phyloP scores from a whole-genome alignment of 2,113 vertebrate species.

The Ifrita kowaldi region DNA sequence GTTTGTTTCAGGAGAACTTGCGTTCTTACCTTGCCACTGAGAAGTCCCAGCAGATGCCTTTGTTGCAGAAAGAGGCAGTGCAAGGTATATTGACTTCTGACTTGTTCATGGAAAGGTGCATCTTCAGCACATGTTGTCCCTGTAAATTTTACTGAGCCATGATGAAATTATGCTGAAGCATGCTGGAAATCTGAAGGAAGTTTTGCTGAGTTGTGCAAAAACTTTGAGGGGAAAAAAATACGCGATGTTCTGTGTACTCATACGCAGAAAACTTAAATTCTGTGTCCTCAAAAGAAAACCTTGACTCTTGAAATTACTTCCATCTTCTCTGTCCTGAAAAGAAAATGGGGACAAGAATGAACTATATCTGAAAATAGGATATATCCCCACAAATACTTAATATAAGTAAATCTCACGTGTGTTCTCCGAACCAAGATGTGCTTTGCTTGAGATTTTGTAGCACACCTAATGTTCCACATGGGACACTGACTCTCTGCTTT shows the following conservation, averaged over 20 bases:
- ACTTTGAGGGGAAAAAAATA: neutral
- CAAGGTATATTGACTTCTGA: constrained; percentile 78
- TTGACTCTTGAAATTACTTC: neutral
- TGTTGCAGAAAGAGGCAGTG: constrained; percentile 75
- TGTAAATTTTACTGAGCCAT: neutral
- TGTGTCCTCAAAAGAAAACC: neutral
- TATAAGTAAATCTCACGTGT: neutral
- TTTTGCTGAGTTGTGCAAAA: neutral
- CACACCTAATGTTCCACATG: neutral
- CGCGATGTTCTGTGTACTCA: neutral
- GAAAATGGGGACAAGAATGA: neutral
- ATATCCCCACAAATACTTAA: neutral
- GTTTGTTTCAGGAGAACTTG: constrained; percentile 65
- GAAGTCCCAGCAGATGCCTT: constrained; percentile 57
- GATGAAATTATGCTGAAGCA: neutral
- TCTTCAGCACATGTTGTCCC: constrained; percentile 17
- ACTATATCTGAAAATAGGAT: neutral
- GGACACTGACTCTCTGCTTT: neutral
- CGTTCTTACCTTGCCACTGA: constrained; percentile 41
- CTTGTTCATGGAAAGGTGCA: neutral
- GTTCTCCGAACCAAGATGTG: neutral
- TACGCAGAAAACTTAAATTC: neutral
- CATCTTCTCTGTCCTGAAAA: neutral
- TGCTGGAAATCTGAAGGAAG: neutral
- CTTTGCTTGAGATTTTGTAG: neutral